A percentile compares a stretch with the other conserved stretches of the same genome.
Conservation (phyloP, 2,113 vertebrate genomes). For the Diadophis punctatus region DNA sequence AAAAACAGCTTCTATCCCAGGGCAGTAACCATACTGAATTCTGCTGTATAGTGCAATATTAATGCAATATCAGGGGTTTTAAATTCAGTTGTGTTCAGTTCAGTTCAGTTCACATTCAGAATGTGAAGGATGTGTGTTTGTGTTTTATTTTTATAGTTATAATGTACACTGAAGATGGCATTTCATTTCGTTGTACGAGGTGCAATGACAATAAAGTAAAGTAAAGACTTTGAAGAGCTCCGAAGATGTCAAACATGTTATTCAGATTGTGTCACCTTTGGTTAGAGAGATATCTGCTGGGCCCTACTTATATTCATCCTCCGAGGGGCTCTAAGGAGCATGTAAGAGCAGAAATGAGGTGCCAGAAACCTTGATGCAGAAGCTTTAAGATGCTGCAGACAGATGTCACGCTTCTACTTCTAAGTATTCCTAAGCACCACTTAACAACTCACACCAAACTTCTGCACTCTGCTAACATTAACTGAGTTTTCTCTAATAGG, state of each 20-base stretch:
- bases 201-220: too few species aligned
- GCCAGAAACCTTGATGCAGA: background rate
- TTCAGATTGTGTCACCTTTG: background rate
- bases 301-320: background rate
- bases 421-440: background rate
- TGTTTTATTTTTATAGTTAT: too few species aligned
- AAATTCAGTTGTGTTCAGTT: too few species aligned
- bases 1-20: too few species aligned
- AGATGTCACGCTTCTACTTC: background rate
- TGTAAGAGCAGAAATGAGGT: background rate
- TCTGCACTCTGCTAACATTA: background rate
- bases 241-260: background rate
- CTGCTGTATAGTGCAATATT: too few species aligned
- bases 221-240: background rate
- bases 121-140: too few species aligned
- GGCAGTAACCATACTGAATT: too few species aligned
- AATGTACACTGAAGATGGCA: too few species aligned
- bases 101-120: too few species aligned
- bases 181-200: too few species aligned
- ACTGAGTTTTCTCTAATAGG: background rate
- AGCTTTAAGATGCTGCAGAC: background rate
- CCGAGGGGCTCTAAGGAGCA: background rate
- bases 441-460: background rate
- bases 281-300: background rate
- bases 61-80: too few species aligned